Conservation (phyloP, 2,797 vertebrate genomes). For the Carduelis carduelis region DNA sequence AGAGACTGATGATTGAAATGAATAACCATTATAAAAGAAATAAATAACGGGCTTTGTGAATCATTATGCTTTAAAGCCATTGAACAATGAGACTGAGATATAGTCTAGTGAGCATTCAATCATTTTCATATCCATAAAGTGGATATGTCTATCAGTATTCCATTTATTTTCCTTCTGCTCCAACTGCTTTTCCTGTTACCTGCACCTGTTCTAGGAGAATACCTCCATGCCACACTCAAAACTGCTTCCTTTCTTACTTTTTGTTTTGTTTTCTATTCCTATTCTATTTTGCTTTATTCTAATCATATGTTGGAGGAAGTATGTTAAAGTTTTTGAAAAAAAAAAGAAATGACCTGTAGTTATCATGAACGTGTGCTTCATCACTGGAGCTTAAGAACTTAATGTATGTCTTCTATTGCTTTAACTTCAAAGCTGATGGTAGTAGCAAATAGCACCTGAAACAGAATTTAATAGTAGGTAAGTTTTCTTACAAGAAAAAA, state of each 20-base stretch:
- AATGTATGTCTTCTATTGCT: not conserved
- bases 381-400: not conserved
- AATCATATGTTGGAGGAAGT: not conserved
- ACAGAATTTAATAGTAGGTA: not conserved
- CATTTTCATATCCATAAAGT: not conserved
- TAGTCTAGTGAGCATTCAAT: not conserved
- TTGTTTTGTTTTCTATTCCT: not conserved
- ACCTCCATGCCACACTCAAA: not conserved
- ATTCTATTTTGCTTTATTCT: not conserved
- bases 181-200: not conserved
- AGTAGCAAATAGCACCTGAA: not conserved
- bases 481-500: not conserved
- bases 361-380: not conserved
- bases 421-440: not conserved
- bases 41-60: not conserved
- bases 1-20: not conserved
- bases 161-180: not conserved
- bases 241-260: accelerated
- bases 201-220: not conserved
- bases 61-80: not conserved
- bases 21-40: not conserved
- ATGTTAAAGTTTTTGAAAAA: not conserved
- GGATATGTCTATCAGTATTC: not conserved
- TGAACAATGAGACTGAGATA: not conserved
- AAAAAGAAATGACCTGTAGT: not conserved